phyloP scores from a whole-genome alignment of 2,888 invertebrate genomes.

The Drosophila acutilabella region DNA sequence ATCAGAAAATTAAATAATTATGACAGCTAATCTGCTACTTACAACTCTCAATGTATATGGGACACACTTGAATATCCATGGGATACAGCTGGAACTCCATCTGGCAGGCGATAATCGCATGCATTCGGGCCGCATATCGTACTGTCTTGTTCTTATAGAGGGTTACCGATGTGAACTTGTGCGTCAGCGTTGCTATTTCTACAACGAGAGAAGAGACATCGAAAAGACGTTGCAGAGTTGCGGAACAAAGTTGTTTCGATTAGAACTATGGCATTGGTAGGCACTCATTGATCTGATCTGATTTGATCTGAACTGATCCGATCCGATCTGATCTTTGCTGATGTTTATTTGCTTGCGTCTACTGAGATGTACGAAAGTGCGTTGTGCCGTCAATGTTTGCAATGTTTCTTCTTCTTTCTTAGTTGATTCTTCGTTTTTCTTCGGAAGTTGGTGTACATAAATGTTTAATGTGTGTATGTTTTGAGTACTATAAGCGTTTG shows the following conservation, averaged over 20 bases:
- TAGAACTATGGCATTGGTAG: constrained; percentile 78
- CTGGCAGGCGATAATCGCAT: constrained; percentile 93
- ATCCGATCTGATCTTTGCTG: constrained; percentile 11
- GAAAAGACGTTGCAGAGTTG: constrained; percentile 79
- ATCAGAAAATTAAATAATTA: background rate
- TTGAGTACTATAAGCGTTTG: constrained; percentile 33
- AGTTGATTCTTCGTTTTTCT: too few relatives aligned
- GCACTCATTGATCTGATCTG: constrained; percentile 56
- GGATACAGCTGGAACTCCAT: constrained; percentile 95
- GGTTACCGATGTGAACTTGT: constrained; percentile 92
- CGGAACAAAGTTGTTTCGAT: constrained; percentile 76
- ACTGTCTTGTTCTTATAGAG: constrained; percentile 93
- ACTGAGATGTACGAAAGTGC: constrained; percentile 27
- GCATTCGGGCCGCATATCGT: constrained; percentile 92
- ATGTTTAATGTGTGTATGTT: constrained; percentile 1
- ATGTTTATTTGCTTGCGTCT: constrained; percentile 24
- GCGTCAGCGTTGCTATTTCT: constrained; percentile 93
- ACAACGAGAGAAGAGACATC: constrained; percentile 82
- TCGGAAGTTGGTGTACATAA: too few relatives aligned
- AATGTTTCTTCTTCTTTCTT: constrained; percentile 27
- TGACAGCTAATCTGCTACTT: constrained; percentile 84
- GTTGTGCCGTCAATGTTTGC: constrained; percentile 24
- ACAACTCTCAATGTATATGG: constrained; percentile 94
- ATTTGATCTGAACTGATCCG: constrained; percentile 6
- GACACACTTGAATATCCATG: constrained; percentile 94